Percentiles rank a stretch among this genome's conserved stretches.
phyloP scores from a whole-genome alignment of 1,140 invertebrate species.

The Euwallacea fornicatus region DNA sequence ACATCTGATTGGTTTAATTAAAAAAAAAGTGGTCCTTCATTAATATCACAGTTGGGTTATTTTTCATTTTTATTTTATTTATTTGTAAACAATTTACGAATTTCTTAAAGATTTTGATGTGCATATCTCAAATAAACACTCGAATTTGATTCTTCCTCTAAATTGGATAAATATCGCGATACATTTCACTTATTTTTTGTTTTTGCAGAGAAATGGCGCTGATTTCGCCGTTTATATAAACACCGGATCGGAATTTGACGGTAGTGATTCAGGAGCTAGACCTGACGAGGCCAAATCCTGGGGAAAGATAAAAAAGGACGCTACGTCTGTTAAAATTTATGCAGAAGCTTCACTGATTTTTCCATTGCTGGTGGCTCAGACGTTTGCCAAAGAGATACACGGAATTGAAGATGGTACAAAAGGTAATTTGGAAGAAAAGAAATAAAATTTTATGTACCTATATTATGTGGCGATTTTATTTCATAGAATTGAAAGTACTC shows the following conservation, averaged over 20 bases:
- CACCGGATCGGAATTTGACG: conserved; percentile 97
- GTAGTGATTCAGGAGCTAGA: conserved; percentile 94
- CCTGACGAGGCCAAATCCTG: conserved; percentile 98
- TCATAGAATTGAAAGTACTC: too few relatives aligned
- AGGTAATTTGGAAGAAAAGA: too few relatives aligned
- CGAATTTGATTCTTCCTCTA: too few relatives aligned
- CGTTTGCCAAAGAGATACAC: conserved; percentile 72
- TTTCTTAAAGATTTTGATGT: too few relatives aligned
- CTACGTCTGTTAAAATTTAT: conserved; percentile 93
- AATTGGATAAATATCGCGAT: not conserved
- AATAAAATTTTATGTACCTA: too few relatives aligned
- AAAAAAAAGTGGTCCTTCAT: too few relatives aligned
- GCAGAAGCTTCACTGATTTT: conserved; percentile 95
- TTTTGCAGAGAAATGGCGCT: conserved; percentile 87
- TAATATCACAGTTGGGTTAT: too few relatives aligned
- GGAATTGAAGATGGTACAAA: too few relatives aligned
- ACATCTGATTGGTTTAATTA: too few relatives aligned
- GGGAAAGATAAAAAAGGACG: conserved; percentile 93
- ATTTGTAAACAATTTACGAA: not conserved
- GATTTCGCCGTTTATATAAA: conserved; percentile 97
- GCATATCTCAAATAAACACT: too few relatives aligned
- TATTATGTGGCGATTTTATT: too few relatives aligned
- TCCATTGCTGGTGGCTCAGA: conserved; percentile 92
- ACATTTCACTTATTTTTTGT: not conserved
- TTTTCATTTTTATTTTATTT: not conserved